These are phyloP conservation scores for Listrodromus nycthemerus DNA, from an alignment of 2,888 invertebrate genomes.

Conservation along the genomic window DNA sequence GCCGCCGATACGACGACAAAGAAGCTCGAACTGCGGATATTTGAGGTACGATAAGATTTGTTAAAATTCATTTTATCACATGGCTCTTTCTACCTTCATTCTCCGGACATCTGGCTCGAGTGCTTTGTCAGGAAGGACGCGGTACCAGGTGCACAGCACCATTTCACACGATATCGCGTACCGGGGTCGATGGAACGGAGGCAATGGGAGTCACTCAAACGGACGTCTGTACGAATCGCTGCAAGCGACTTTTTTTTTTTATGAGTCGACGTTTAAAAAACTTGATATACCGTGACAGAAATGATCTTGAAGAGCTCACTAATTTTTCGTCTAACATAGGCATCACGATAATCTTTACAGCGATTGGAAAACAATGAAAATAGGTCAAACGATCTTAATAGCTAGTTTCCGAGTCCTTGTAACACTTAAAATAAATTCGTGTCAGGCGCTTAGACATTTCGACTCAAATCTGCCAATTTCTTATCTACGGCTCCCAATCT, in stretches of 20 bases:
- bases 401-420: not conserved
- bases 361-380: not conserved
- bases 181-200: not conserved
- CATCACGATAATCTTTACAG: not conserved
- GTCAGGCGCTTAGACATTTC: not conserved
- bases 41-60: constrained; percentile 24
- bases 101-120: constrained; percentile 11
- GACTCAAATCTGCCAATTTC: not conserved
- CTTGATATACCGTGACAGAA: not conserved
- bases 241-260: not conserved
- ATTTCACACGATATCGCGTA: constrained; percentile 9
- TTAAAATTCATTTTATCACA: constrained; percentile 31
- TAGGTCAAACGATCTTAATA: not conserved
- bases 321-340: not conserved
- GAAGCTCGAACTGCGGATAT: not conserved
- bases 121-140: constrained; percentile 23
- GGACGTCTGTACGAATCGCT: not conserved
- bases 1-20: constrained; percentile 1
- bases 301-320: not conserved
- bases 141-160: constrained; percentile 29
- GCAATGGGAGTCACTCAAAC: constrained; percentile 5
- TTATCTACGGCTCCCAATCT: not conserved
- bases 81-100: not conserved
- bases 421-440: not conserved
- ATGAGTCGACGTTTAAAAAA: not conserved